A percentile compares a stretch with the other conserved stretches of the same genome.
Conservation (phyloP, 2,888 invertebrate species). For the Polydrusus cervinus region DNA sequence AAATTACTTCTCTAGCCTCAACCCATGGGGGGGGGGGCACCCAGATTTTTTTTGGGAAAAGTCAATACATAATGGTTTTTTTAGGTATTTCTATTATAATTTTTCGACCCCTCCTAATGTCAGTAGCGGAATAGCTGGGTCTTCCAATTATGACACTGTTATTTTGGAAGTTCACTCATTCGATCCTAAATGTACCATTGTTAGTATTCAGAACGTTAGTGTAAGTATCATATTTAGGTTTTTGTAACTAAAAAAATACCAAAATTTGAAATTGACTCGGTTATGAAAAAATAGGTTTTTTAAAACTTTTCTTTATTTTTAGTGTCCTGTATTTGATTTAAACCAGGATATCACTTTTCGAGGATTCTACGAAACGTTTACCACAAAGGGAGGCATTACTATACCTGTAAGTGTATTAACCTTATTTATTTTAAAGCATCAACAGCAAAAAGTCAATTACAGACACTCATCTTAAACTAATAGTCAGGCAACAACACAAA, state of each 20-base stretch:
- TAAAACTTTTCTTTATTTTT: constrained; percentile 64
- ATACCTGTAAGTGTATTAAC: constrained; percentile 77
- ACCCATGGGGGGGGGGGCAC: too few species aligned
- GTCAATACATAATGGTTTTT: constrained; percentile 65
- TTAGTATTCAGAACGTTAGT: constrained; percentile 85
- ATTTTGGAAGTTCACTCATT: constrained; percentile 78
- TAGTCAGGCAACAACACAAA: too few species aligned
- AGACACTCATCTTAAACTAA: too few species aligned
- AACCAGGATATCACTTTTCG: constrained; percentile 85
- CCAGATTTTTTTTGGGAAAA: constrained; percentile 67
- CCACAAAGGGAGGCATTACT: constrained; percentile 84
- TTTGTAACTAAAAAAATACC: too few species aligned
- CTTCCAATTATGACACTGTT: constrained; percentile 69
- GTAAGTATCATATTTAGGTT: constrained; percentile 70
- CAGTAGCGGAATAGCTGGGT: constrained; percentile 33
- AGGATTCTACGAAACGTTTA: constrained; percentile 87
- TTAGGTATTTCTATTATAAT: constrained; percentile 74
- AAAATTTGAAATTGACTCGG: too few species aligned
- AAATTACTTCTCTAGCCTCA: too few species aligned
- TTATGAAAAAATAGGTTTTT: too few species aligned
- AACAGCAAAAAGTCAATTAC: too few species aligned
- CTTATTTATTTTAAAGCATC: too few species aligned
- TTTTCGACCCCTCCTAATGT: constrained; percentile 63
- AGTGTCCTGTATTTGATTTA: constrained; percentile 91
- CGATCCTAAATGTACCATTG: constrained; percentile 81